phyloP scores from a whole-genome alignment of 2,797 vertebrate species.

The Dicrostonyx torquatus region DNA sequence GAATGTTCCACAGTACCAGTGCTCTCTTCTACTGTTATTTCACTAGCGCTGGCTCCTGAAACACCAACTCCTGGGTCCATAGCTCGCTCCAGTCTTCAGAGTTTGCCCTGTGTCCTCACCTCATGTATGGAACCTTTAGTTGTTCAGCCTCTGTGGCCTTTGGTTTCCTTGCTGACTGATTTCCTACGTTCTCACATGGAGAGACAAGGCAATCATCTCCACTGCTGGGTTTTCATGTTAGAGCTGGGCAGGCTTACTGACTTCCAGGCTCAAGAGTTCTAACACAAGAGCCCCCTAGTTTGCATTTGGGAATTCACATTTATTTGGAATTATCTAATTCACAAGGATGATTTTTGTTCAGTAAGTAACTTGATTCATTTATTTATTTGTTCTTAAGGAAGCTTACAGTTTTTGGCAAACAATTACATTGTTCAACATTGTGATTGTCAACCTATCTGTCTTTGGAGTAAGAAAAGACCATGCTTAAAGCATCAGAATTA shows the following conservation, averaged over 20 bases:
- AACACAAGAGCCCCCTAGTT: background rate
- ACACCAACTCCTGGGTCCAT: too few species aligned
- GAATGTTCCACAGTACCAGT: background rate
- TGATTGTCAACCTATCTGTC: background rate
- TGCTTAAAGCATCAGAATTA: background rate
- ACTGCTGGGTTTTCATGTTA: background rate
- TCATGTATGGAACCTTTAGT: background rate
- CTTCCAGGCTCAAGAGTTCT: background rate
- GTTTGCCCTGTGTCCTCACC: background rate
- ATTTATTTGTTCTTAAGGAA: background rate
- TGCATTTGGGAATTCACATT: background rate
- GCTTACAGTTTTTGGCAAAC: background rate
- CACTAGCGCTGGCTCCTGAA: background rate
- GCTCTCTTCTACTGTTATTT: background rate
- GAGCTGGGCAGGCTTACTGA: background rate
- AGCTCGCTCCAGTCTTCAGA: background rate
- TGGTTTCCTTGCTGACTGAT: background rate
- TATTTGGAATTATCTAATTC: background rate
- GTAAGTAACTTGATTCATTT: background rate
- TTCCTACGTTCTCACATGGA: background rate
- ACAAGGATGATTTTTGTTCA: background rate
- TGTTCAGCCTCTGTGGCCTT: background rate
- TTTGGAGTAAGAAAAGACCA: background rate
- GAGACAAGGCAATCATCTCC: background rate
- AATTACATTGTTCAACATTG: background rate